A percentile compares a stretch with the other conserved stretches of the same genome.
Conservation (phyloP, 1,140 invertebrate species). For the Archivesica marissinica region DNA sequence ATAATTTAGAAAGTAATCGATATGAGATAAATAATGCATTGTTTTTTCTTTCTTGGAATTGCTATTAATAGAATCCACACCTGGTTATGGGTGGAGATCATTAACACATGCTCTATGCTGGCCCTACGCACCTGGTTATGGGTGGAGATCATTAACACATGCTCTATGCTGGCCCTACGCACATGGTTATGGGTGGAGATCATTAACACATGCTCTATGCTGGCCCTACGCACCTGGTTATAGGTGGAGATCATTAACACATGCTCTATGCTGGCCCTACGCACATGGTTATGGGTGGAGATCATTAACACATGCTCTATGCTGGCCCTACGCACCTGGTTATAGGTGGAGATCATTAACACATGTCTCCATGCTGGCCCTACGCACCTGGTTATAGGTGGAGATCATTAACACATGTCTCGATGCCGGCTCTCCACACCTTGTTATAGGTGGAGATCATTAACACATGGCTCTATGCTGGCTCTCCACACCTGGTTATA, state of each 20-base stretch:
- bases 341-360: neutral
- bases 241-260: neutral
- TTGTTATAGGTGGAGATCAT: neutral
- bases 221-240: neutral
- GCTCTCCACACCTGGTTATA: too few species aligned
- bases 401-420: neutral
- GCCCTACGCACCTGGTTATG: neutral
- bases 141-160: neutral
- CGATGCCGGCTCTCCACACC: neutral
- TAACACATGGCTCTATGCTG: neutral
- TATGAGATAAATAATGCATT: slow-evolving; percentile 26
- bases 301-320: neutral
- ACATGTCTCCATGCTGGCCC: neutral
- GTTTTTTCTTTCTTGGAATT: neutral
- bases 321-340: neutral
- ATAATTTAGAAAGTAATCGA: neutral
- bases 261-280: neutral
- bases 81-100: neutral
- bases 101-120: neutral
- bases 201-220: neutral
- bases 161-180: neutral
- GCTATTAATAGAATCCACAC: neutral
- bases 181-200: neutral
- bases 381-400: neutral
- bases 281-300: neutral